Evolutionary conservation across 1,140 invertebrate genomes (phyloP).

Genomic region (Myzus persicae): DNA sequence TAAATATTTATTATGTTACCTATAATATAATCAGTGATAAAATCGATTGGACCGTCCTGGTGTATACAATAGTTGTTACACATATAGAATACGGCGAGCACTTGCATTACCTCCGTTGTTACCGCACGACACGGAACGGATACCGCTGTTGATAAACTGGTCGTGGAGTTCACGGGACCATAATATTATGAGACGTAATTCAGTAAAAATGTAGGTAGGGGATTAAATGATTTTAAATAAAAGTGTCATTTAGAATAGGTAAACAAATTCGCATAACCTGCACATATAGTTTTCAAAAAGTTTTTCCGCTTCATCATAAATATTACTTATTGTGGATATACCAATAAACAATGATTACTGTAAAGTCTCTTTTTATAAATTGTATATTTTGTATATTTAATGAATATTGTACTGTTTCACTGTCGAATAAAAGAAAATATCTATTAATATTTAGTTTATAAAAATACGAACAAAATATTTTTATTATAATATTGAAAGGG

Average conservation of each 20-base stretch:
- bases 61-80: not conserved
- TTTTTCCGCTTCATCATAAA: not conserved
- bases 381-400: not conserved
- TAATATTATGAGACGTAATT: not conserved
- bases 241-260: not conserved
- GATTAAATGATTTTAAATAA: not conserved
- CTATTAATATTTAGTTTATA: not conserved
- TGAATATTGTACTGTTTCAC: not conserved
- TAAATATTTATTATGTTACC: not conserved
- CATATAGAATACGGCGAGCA: not conserved
- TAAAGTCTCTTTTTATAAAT: not conserved
- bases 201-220: not conserved
- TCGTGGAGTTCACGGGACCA: not conserved
- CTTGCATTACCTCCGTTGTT: not conserved
- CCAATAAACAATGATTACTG: not conserved
- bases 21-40: not conserved
- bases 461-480: too few relatives aligned
- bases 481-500: not conserved
- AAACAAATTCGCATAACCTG: not conserved
- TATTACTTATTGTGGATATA: not conserved
- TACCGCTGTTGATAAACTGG: too few relatives aligned
- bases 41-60: not conserved
- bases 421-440: too few relatives aligned
- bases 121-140: not conserved
- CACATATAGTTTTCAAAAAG: not conserved